Percentiles rank a stretch among this genome's conserved stretches.
phyloP scores from a whole-genome alignment of 2,888 invertebrate genomes.

The Chloromyia formosa region DNA sequence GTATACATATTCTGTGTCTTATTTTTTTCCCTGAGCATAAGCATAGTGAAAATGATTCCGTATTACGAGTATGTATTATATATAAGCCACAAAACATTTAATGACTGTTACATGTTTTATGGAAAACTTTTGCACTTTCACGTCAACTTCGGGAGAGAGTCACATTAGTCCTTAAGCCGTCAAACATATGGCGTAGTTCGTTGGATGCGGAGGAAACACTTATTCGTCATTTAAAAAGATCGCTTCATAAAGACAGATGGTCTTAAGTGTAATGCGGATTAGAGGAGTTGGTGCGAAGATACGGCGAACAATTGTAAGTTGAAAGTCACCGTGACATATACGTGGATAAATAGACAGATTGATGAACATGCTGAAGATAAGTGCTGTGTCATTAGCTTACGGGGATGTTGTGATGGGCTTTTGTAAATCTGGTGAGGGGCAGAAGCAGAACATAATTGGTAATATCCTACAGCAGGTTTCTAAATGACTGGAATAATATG shows the following conservation, averaged over 20 bases:
- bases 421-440: too few species aligned
- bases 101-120: slow-evolving; percentile 7
- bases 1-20: neutral
- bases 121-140: neutral
- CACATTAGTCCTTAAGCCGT: too few species aligned
- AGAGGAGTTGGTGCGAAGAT: neutral
- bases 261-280: neutral
- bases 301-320: too few species aligned
- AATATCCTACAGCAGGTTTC: too few species aligned
- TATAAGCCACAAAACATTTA: slow-evolving; percentile 1
- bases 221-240: neutral
- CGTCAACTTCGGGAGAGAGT: neutral
- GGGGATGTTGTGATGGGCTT: too few species aligned
- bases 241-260: neutral
- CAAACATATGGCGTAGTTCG: too few species aligned
- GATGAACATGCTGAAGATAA: too few species aligned
- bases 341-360: too few species aligned
- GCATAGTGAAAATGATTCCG: neutral
- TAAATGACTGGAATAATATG: too few species aligned
- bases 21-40: neutral
- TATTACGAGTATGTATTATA: neutral
- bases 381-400: too few species aligned
- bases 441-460: too few species aligned
- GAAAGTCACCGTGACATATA: too few species aligned
- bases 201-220: neutral